Percentiles rank a stretch among this genome's conserved stretches.
Evolutionary conservation across 2,797 vertebrate genomes (phyloP).

Genomic region (Myotis vivesi): DNA sequence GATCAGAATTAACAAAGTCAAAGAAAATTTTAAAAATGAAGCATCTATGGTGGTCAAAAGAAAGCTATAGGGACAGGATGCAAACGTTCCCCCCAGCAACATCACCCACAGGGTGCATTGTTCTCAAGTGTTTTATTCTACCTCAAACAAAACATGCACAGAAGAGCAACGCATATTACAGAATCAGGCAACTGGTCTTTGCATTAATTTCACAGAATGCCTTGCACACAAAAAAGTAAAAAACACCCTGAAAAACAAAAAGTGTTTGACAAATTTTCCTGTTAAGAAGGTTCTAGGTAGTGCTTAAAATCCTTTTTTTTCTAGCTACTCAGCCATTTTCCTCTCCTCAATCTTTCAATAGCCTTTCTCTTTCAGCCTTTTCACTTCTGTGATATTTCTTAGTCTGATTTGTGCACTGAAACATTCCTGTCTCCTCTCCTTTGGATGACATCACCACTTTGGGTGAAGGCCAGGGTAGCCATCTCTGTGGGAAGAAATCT

Average conservation of each 20-base stretch:
- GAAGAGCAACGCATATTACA: not conserved
- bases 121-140: not conserved
- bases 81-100: not conserved
- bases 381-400: not conserved
- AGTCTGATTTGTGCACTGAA: not conserved
- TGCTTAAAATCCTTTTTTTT: not conserved
- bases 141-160: not conserved
- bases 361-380: not conserved
- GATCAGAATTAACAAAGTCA: constrained; percentile 26
- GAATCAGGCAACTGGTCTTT: not conserved
- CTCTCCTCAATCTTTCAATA: not conserved
- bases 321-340: not conserved
- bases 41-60: not conserved
- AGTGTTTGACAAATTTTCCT: not conserved
- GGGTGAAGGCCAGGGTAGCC: not conserved
- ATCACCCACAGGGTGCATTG: not conserved
- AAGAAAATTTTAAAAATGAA: not conserved
- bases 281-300: not conserved
- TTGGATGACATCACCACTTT: not conserved
- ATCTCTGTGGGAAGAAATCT: not conserved
- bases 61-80: not conserved
- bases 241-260: not conserved
- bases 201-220: not conserved
- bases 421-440: not conserved
- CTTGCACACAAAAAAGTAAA: not conserved